Evolutionary conservation across 2,797 vertebrate genomes (phyloP), one percentile per base, ranked within the genome.

Genomic region (Poecilia gillii): DNA sequence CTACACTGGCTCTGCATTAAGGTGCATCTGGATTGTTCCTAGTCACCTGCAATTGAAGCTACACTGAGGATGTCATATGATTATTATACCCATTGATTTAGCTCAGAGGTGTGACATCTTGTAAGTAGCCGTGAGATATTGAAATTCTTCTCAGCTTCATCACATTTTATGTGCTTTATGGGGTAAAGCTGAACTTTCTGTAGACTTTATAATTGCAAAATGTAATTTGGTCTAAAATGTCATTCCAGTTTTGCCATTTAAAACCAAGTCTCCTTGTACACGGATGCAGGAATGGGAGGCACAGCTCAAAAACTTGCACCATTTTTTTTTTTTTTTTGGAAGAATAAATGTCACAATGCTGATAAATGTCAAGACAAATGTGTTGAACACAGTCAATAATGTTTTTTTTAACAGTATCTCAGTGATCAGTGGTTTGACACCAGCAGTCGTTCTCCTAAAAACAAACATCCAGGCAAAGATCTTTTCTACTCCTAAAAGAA

Each of bases 291-390:
- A 80, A 74, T 43, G 36, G 8, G 39, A 84, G 36, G 31, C 31
- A 33, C 28, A 1, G 13, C 75, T 59, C 16, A 39, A n/a, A 77
- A 82, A 74, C 78, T 36, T 13, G 47, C 74, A 74, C 13, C 23
- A 18, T 2, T 72, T 73, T 77, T 49, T 49, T 49, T 72, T n/a
- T n/a, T 75, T 49, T 49, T 51, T 64, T 75, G 51, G 43, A 74
- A 49, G 20, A 81, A 59, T 81, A 84, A 77, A 88, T 9, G 13
- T 66, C 73, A 74, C 46, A 28, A 9, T 46, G 66, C 74, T 72
- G 68, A 85, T 82, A 83, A 90, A 91, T 82, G 80, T 85, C 84
- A 80, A 75, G 72, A 77, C 4, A 71, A 84, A 85, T 23, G 68
- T 73, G 75, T 82, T 87, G 36, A 79, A 85, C 62, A 62, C 31